phyloP scores from a whole-genome alignment of 2,797 vertebrate genomes.

The Glossophaga mutica region DNA sequence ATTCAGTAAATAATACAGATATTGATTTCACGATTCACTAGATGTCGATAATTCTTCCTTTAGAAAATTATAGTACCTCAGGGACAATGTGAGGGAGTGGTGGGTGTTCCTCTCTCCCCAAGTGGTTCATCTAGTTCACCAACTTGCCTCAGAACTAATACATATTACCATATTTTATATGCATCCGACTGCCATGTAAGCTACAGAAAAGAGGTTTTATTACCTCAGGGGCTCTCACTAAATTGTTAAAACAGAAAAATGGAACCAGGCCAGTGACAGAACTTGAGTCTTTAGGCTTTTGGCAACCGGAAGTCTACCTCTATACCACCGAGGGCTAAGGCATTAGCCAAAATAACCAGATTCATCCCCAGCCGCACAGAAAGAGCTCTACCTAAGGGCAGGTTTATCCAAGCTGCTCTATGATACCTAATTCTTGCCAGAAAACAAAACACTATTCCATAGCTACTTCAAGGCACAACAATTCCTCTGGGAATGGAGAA shows the following conservation, averaged over 20 bases:
- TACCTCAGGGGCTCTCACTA: background rate
- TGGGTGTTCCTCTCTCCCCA: background rate
- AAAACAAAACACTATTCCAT: background rate
- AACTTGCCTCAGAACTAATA: background rate
- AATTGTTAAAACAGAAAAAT: background rate
- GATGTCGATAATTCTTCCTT: constrained; percentile 33
- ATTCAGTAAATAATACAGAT: constrained; percentile 30
- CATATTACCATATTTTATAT: background rate
- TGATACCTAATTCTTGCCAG: background rate
- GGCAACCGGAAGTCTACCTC: background rate
- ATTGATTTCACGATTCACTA: constrained; percentile 48
- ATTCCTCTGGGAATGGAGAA: background rate
- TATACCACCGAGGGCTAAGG: background rate
- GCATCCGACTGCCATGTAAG: background rate
- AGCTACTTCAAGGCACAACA: background rate
- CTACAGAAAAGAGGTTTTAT: background rate
- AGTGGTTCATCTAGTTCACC: background rate
- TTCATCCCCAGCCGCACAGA: background rate
- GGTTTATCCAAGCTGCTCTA: background rate
- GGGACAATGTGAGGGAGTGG: background rate
- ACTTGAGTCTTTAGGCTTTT: background rate
- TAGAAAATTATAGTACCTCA: constrained; percentile 8
- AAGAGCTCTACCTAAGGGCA: background rate
- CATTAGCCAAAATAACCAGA: background rate
- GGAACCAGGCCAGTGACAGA: background rate